These are phyloP conservation scores for Pinctada fucata DNA, from an alignment of 2,888 invertebrate genomes.

Conservation along the genomic window DNA sequence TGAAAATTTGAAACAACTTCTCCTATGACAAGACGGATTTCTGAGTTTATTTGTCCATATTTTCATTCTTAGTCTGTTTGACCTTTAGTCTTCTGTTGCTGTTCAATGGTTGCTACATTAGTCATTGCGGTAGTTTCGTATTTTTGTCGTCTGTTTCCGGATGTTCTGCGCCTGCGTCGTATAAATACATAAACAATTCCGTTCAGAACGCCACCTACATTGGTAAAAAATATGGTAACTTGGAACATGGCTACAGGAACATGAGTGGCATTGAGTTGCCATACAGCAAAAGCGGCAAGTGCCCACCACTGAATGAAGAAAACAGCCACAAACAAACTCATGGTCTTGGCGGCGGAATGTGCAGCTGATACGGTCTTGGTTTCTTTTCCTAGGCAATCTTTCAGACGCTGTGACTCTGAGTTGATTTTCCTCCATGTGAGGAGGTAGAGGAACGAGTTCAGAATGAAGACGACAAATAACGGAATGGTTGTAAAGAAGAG, in stretches of 20 bases:
- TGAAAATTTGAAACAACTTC: no score
- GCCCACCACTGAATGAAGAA: constrained; percentile 57
- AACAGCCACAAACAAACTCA: constrained; percentile 50
- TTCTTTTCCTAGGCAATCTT: constrained; percentile 21
- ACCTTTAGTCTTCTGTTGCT: no score
- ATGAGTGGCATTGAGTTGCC: constrained; percentile 35
- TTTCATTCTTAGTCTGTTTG: no score
- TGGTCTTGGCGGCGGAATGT: constrained; percentile 48
- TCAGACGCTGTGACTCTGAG: constrained; percentile 34
- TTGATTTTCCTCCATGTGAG: constrained; percentile 50
- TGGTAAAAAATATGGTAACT: constrained; percentile 48
- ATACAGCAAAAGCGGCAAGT: constrained; percentile 45
- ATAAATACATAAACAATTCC: constrained; percentile 47
- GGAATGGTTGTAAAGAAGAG: constrained; percentile 51
- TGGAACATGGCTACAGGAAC: constrained; percentile 49
- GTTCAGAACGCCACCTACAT: constrained; percentile 49
- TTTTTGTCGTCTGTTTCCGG: no score
- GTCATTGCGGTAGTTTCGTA: no score
- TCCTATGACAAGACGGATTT: no score
- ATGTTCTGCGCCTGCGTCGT: constrained; percentile 17
- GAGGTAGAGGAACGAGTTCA: constrained; percentile 48
- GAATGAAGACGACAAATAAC: constrained; percentile 38
- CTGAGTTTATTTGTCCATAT: no score
- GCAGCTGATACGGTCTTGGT: constrained; percentile 42
- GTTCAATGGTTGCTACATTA: no score